Evolutionary conservation across 2,888 invertebrate genomes (phyloP).

Genomic region (Ophion ellenae): DNA sequence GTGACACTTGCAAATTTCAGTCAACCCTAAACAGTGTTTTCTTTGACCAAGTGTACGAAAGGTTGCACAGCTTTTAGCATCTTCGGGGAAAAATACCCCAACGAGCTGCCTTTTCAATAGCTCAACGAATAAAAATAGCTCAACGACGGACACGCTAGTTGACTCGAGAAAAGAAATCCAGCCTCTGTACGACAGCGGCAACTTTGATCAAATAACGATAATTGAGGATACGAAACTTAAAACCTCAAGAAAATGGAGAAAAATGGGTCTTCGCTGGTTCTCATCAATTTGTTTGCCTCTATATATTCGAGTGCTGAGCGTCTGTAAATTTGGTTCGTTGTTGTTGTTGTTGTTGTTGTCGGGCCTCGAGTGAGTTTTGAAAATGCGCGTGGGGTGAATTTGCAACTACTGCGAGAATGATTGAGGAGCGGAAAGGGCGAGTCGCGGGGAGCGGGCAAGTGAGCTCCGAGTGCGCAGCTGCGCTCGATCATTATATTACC

Average conservation of each 20-base stretch:
- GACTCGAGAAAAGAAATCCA: too few relatives aligned
- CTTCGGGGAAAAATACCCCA: too few relatives aligned
- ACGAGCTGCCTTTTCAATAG: too few relatives aligned
- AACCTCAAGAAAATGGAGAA: neutral
- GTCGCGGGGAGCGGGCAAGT: conserved; percentile 47
- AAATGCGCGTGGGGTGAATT: conserved; percentile 80
- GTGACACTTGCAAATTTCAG: too few relatives aligned
- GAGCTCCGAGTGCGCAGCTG: conserved; percentile 74
- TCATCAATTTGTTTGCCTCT: conserved; percentile 24
- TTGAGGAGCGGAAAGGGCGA: conserved; percentile 66
- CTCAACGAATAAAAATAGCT: too few relatives aligned
- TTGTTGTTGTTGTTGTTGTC: conserved; percentile 13
- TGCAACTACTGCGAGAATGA: conserved; percentile 73
- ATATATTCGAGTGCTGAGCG: conserved; percentile 28
- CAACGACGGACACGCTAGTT: too few relatives aligned
- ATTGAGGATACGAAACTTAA: too few relatives aligned
- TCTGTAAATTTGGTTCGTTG: conserved; percentile 33
- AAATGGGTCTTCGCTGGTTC: neutral
- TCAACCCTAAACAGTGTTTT: too few relatives aligned
- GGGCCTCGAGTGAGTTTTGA: conserved; percentile 77
- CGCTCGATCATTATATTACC: conserved; percentile 72
- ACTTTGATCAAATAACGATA: too few relatives aligned
- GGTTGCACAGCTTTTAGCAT: too few relatives aligned
- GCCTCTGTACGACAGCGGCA: too few relatives aligned
- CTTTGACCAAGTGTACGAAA: too few relatives aligned